Conservation (phyloP, 2,113 vertebrate genomes). For the Thermophis baileyi region DNA sequence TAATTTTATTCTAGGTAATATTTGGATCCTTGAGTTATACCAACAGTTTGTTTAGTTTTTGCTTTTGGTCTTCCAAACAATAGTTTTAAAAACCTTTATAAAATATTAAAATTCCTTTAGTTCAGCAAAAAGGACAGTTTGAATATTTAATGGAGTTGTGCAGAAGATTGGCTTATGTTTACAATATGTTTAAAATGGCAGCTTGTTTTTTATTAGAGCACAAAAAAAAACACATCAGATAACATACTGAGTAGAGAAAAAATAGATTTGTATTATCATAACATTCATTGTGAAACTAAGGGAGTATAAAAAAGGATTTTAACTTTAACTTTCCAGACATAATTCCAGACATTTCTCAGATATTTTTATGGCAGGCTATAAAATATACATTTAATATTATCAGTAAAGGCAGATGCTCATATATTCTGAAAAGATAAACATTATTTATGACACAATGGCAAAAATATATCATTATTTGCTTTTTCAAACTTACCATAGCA, state of each 20-base stretch:
- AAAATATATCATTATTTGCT: neutral
- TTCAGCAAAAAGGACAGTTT: neutral
- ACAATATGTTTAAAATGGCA: neutral
- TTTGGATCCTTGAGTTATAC: neutral
- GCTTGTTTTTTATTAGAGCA: neutral
- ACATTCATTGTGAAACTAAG: neutral
- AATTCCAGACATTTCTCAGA: constrained; percentile 3
- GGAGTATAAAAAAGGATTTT: neutral
- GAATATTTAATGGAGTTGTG: neutral
- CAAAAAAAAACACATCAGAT: neutral
- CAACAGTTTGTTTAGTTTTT: neutral
- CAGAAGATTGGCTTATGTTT: neutral
- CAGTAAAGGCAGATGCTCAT: neutral
- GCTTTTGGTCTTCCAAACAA: neutral
- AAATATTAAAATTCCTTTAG: neutral
- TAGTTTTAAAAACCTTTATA: neutral
- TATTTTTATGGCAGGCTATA: neutral
- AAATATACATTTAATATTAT: neutral
- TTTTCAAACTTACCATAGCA: neutral
- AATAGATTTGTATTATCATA: neutral
- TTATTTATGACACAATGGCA: neutral
- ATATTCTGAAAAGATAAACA: neutral
- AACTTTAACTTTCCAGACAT: neutral
- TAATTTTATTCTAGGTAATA: neutral
- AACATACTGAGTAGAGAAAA: neutral